Base-by-base conservation (phyloP, 2,797 vertebrate genomes). In the Spinus pinus region DNA sequence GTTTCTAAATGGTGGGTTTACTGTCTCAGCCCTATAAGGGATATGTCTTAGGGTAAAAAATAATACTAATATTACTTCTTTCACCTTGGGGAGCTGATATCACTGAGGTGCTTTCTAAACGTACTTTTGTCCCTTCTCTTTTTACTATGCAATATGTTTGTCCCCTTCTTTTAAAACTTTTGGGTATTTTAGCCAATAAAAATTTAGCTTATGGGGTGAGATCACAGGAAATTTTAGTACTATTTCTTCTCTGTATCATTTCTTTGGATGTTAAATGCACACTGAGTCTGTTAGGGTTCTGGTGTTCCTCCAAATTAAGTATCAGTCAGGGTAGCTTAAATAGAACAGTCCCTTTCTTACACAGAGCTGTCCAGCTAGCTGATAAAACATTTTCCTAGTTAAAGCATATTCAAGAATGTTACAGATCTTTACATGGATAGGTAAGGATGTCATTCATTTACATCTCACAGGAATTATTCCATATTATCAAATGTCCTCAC, bases 401-500 rank as follows among this genome's bases (percentile, higher is more conserved):
- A 51, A n/a, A 72, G 3, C 9, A 21, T 23, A 67, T n/a, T 81
- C 25, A 56, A 51, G 31, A 23, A 35, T 47, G 2, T 35, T 56
- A 17, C 7, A 88, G 28, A 20, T 39, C 28, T 67, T 86, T 93
- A n/a, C 9, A 27, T 16, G 7, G 6, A n/a, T 44, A 54, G 3
- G 3, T 73, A 65, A 33, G 9, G 39, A 18, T 46, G 24, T 10
- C 0, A 42, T 49, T 65, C 7, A 28, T 65, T 65, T 44, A 18
- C 11, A 5, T 24, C 14, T 31, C 16, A 33, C 16, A 66, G 33
- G 8, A 81, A 85, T 25, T 66, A 62, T 41, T 66, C 64, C 12
- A 2, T 51, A 15, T 42, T 56, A 51, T 42, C 19, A 31, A 50
- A 78, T 0, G 0, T 20, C 14, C 5, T 79, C 5, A 4, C 3